phyloP scores from a whole-genome alignment of 1,140 invertebrate genomes.

The Drosophila nigromelanica region DNA sequence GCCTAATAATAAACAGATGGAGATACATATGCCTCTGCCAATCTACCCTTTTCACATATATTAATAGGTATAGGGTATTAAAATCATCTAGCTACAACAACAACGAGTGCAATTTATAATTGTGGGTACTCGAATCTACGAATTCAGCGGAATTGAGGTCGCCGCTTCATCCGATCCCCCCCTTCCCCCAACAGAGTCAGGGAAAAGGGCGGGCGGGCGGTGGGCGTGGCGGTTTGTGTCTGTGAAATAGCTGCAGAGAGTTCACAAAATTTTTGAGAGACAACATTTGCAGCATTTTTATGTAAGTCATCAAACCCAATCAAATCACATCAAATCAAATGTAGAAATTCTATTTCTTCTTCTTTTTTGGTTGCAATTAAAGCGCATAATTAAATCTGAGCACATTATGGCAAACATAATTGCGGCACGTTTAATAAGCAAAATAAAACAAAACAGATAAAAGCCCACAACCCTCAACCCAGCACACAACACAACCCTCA shows the following conservation, averaged over 20 bases:
- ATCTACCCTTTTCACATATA: no score
- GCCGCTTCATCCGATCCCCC: conserved; percentile 8
- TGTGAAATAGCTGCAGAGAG: neutral
- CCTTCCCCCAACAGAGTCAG: no score
- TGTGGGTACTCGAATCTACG: conserved; percentile 15
- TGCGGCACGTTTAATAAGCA: conserved; percentile 10
- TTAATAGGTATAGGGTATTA: no score
- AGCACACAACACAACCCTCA: conserved; percentile 11
- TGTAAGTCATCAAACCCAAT: conserved; percentile 40
- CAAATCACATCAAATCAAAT: conserved; percentile 33
- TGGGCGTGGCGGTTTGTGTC: no score
- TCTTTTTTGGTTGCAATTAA: conserved; percentile 28
- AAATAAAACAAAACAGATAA: conserved; percentile 3
- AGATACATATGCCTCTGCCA: no score
- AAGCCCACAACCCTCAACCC: neutral
- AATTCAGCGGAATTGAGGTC: conserved; percentile 52
- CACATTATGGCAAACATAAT: conserved; percentile 25
- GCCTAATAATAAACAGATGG: no score
- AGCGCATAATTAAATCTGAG: conserved; percentile 18
- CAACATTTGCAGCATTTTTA: conserved; percentile 27
- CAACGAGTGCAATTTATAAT: conserved; percentile 62
- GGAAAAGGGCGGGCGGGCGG: no score
- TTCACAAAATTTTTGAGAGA: neutral
- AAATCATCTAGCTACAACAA: conserved; percentile 9
- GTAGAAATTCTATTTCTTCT: conserved; percentile 23